Base-by-base conservation (phyloP, 2,888 invertebrate species). In the Volucella zonaria region DNA sequence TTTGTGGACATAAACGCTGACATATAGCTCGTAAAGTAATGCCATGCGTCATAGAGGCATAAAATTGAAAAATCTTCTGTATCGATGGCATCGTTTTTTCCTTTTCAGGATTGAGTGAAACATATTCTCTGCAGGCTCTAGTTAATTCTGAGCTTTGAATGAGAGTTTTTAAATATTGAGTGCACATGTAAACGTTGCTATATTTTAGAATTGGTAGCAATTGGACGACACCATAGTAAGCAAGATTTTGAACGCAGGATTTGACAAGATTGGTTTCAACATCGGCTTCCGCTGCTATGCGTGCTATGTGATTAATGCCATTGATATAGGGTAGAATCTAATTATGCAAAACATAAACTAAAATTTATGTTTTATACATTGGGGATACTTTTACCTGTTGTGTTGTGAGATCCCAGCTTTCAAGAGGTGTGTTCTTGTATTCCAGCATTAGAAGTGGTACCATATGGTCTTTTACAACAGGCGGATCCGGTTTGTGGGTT, bases 241-340 rank as follows among this genome's bases (percentile, higher is more conserved):
- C 94, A 87, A 98, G 93, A 92, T 98, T 98, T 91, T 98, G 98
- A 76, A 98, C 95, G 91, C 98, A 98, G 0, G 97, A 96, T 92
- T 98, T 98, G 0, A 98, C 98, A 43, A 98, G 93, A 90, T 97
- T 97, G 87, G 96, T 96, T 90, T 98, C 98, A 0, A 99, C 97
- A 89, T 98, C 97, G 0, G 98, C 96, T 89, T 97, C 95, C 0
- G 95, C 94, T 0, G 98, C 96, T 86, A 99, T 98, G 89, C 96
- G 95, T 0, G 96, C 95, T 4, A 98, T 95, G 91, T 98, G 98
- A 92, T 97, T 97, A 89, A 96, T 96, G 0, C 98, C 98, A 91
- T 98, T 96, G 64, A 99, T 97, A 89, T 96, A 96, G 0, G 97
- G 97, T 38, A 97, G 83, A 59, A 90, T 91, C 91, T 91, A 31